A percentile compares a stretch with the other conserved stretches of the same genome.
Evolutionary conservation across 2,888 invertebrate species (phyloP).

Genomic region (Apotomis betuletana): DNA sequence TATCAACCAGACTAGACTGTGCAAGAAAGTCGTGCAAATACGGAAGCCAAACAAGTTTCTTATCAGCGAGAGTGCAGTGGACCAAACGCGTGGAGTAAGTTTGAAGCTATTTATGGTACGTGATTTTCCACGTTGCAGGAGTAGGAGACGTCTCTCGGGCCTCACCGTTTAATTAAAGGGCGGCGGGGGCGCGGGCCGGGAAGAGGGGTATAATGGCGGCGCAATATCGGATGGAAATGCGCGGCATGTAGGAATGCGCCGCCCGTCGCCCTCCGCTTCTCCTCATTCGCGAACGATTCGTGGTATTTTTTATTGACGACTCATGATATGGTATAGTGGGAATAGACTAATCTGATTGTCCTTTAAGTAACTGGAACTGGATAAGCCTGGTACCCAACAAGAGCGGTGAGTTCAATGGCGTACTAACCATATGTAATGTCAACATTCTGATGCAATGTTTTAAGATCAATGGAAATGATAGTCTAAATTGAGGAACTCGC

Average conservation of each 20-base stretch:
- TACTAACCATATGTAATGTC: not conserved
- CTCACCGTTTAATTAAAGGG: slow-evolving; percentile 83
- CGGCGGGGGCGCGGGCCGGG: slow-evolving; percentile 68
- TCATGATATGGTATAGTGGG: slow-evolving; percentile 72
- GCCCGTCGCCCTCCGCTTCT: slow-evolving; percentile 70
- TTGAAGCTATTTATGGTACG: slow-evolving; percentile 71
- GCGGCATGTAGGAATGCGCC: slow-evolving; percentile 84
- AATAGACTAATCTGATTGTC: slow-evolving; percentile 61
- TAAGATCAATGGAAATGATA: not conserved
- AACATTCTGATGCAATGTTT: not conserved
- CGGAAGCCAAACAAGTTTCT: slow-evolving; percentile 52
- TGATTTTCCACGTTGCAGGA: slow-evolving; percentile 79
- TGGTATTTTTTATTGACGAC: slow-evolving; percentile 84
- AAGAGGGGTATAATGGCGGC: slow-evolving; percentile 82
- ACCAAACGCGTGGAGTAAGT: slow-evolving; percentile 62
- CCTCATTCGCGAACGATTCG: slow-evolving; percentile 79
- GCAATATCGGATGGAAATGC: slow-evolving; percentile 84
- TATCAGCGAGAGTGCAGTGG: slow-evolving; percentile 60
- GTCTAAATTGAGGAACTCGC: no score
- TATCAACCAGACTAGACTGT: slow-evolving; percentile 9
- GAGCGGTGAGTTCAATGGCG: no score
- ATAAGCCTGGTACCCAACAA: no score
- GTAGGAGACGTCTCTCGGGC: slow-evolving; percentile 79
- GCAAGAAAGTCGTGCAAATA: slow-evolving; percentile 43
- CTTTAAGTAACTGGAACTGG: slow-evolving; percentile 42